A percentile compares a stretch with the other conserved stretches of the same genome.
Evolutionary conservation across 2,113 vertebrate genomes (phyloP).

Genomic region (Amazona guildingii): DNA sequence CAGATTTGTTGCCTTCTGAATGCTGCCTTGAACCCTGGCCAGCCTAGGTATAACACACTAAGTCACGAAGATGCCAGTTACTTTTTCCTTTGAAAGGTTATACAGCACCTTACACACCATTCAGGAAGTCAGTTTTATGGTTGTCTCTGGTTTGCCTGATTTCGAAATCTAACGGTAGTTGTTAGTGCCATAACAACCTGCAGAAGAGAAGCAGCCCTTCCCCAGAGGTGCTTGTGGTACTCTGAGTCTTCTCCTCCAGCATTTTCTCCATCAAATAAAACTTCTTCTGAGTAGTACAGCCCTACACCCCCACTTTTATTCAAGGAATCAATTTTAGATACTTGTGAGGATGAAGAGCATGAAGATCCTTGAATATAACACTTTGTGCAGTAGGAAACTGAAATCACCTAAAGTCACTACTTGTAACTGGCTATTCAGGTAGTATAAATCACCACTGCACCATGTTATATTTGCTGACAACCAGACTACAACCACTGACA

Average conservation of each 20-base stretch:
- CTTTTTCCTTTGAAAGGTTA: background rate
- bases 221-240: background rate
- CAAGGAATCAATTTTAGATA: background rate
- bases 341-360: background rate
- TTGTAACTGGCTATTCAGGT: background rate
- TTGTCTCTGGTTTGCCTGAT: background rate
- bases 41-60: background rate
- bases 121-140: background rate
- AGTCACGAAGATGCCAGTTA: background rate
- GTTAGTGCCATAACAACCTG: background rate
- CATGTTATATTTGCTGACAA: background rate
- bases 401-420: background rate
- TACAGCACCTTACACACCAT: fast-evolving
- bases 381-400: background rate
- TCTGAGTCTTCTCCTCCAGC: background rate
- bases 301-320: background rate
- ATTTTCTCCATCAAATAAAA: background rate
- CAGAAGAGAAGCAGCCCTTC: background rate
- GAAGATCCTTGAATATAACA: background rate
- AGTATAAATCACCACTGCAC: background rate
- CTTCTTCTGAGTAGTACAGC: background rate
- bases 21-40: background rate
- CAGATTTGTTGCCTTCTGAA: background rate
- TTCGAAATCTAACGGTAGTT: background rate
- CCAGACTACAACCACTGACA: background rate